Evolutionary conservation across 2,113 vertebrate species (phyloP), one percentile per base, ranked within the genome.

Genomic region (Ammodramus savannarum): DNA sequence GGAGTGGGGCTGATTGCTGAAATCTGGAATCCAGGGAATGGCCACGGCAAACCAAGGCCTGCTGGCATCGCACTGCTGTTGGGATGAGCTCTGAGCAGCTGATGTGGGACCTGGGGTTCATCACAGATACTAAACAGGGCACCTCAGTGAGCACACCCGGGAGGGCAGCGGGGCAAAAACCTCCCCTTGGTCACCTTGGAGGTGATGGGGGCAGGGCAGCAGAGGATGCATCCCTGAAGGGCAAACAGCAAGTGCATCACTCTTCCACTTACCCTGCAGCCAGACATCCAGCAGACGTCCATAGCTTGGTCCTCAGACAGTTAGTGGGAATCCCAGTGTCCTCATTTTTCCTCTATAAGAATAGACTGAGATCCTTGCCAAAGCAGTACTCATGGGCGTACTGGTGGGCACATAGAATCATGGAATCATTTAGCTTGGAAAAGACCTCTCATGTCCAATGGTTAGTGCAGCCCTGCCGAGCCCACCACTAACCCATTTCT

Each of bases 321-420:
- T 31, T 68, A 44, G 71, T 48, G 89, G 88, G 85, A 87, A 97
- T 94, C 95, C 86, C 95, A 75, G 77, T 27, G 85, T 90, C 93
- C 93, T 93, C 73, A 9, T 87, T 82, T 92, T 93, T 92, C 90
- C 93, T 89, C 15, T 26, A 13, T 69, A 89, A 85, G 65, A 85
- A 92, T 79, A 92, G 75, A 87, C 48, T 9, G 11, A 54, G 67
- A 61, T 92, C 73, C 85, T 72, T 92, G 90, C 85, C 90, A 88
- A 94, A 80, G 80, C 15, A 11, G 16, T 95, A 85, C 81, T 85
- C 85, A 57, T 63, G 48, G 61, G 52, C 4, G 3, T 61, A 69
- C 73, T 85, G 61, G 59, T 72, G 91, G 89, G 93, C 73, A 54
- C 69, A 43, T 1, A 6, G 26, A 81, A 55, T 62, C 39, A 22